Evolutionary conservation across 2,797 vertebrate genomes (phyloP).

Genomic region (Muscicapa striata): DNA sequence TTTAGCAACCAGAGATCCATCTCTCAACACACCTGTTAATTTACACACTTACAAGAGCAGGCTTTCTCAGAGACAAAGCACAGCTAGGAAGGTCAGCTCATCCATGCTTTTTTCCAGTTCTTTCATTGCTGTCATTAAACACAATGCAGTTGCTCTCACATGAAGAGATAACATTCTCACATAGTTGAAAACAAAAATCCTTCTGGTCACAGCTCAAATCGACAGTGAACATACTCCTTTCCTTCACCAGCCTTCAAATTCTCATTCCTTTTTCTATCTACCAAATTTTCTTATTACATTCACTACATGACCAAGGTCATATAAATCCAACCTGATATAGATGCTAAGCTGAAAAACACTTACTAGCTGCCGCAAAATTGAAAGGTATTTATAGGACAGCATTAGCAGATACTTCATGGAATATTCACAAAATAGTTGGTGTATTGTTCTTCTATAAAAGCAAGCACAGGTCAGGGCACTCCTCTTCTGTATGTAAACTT

Average conservation of each 20-base stretch:
- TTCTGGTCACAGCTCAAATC: neutral
- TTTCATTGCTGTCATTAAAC: neutral
- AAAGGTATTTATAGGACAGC: slow-evolving; percentile 57
- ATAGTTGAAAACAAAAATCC: neutral
- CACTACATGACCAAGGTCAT: neutral
- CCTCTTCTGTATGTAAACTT: slow-evolving; percentile 65
- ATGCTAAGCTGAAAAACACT: neutral
- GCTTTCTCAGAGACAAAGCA: neutral
- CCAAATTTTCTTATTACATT: neutral
- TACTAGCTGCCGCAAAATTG: slow-evolving; percentile 76
- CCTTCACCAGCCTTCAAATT: neutral
- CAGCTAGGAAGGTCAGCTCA: neutral
- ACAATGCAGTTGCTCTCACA: neutral
- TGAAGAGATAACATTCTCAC: neutral
- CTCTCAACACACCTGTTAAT: neutral
- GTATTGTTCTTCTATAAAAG: slow-evolving; percentile 72
- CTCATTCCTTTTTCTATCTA: neutral
- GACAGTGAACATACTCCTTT: neutral
- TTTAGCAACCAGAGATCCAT: neutral
- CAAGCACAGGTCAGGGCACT: slow-evolving; percentile 73
- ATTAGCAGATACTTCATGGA: slow-evolving; percentile 67
- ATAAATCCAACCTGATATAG: neutral
- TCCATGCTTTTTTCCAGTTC: neutral
- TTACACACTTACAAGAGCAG: neutral
- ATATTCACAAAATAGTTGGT: slow-evolving; percentile 78